Evolutionary conservation across 2,797 vertebrate species (phyloP).

Genomic region (Poecilia velifera): DNA sequence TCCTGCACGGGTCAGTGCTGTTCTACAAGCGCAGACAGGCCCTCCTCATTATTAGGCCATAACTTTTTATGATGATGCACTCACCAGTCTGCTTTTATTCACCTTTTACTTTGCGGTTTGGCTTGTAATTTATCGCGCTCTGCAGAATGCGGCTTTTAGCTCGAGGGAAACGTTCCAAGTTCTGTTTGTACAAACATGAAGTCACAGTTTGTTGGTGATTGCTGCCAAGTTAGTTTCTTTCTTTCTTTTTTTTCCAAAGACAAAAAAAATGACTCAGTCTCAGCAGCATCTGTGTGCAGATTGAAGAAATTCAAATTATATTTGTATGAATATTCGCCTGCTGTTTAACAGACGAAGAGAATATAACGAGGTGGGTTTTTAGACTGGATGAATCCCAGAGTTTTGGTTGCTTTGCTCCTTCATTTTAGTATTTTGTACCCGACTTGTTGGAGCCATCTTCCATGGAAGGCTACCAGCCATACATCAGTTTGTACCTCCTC

Average conservation of each 20-base stretch:
- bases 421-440: not conserved
- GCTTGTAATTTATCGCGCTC: slow-evolving; percentile 8
- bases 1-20: not conserved
- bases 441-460: not conserved
- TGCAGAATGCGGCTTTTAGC: not conserved
- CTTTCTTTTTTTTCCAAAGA: not conserved
- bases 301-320: slow-evolving; percentile 9
- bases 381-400: not conserved
- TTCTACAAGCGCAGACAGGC: no score
- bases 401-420: not conserved
- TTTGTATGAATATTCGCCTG: slow-evolving; percentile 1
- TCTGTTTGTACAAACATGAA: not conserved
- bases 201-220: slow-evolving; percentile 11
- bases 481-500: not conserved
- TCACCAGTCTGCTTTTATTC: not conserved
- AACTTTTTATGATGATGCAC: not conserved
- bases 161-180: not conserved
- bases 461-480: not conserved
- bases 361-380: not conserved
- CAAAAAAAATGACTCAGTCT: not conserved
- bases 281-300: not conserved
- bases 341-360: not conserved
- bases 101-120: slow-evolving; percentile 9
- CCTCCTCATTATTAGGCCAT: not conserved
- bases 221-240: slow-evolving; percentile 5